A percentile compares a stretch with the other conserved stretches of the same genome.
Evolutionary conservation across 2,797 vertebrate species (phyloP).

Genomic region (Xenopus petersii): DNA sequence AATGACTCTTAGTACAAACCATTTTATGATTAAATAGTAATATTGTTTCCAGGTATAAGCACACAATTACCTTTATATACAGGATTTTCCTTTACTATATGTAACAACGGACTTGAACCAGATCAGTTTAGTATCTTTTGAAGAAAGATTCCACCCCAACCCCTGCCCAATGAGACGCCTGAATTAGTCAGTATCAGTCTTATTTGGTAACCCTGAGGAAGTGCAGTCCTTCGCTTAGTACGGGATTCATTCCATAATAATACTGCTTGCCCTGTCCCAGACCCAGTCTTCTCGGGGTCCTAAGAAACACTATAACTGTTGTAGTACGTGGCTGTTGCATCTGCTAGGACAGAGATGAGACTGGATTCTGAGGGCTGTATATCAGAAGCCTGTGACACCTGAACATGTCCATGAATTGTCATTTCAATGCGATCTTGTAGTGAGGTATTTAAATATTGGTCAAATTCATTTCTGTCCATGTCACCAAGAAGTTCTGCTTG

Average conservation of each 20-base stretch:
- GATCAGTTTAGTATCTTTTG: background rate
- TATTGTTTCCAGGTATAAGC: background rate
- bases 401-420: conserved; percentile 76
- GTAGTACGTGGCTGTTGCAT: conserved; percentile 95
- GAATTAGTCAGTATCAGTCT: background rate
- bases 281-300: conserved; percentile 43
- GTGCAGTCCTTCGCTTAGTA: conserved; percentile 24
- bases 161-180: background rate
- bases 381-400: conserved; percentile 64
- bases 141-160: background rate
- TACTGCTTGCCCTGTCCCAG: conserved; percentile 41
- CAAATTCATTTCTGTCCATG: conserved; percentile 94
- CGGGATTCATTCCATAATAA: conserved; percentile 18
- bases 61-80: conserved; percentile 10
- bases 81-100: conserved; percentile 10
- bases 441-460: conserved; percentile 92
- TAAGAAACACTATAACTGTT: conserved; percentile 95
- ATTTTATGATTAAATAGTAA: too few species aligned
- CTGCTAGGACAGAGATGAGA: conserved; percentile 93
- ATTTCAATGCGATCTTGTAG: conserved; percentile 67
- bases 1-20: background rate
- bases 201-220: conserved; percentile 21
- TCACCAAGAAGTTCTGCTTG: conserved; percentile 91
- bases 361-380: conserved; percentile 79
- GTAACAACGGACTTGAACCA: background rate